Evolutionary conservation across 2,888 invertebrate genomes (phyloP).

Genomic region (Monopis laevigella): DNA sequence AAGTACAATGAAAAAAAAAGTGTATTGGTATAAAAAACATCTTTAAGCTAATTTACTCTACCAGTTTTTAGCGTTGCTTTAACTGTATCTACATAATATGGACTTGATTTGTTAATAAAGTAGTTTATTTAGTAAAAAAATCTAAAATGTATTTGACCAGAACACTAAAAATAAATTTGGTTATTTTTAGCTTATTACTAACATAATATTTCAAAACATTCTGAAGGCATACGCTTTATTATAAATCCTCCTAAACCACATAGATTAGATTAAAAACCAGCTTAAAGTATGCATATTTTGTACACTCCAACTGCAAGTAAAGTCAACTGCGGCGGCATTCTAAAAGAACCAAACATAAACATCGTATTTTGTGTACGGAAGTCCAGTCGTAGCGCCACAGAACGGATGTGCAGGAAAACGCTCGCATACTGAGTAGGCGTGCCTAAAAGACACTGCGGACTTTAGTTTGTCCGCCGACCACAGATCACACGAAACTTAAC

Average conservation of each 20-base stretch:
- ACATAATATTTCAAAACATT: too few relatives aligned
- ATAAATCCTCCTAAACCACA: conserved; percentile 1
- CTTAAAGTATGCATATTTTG: conserved; percentile 45
- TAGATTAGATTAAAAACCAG: conserved; percentile 22
- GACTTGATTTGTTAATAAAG: too few relatives aligned
- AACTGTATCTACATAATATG: too few relatives aligned
- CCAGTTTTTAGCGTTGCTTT: too few relatives aligned
- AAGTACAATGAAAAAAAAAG: too few relatives aligned
- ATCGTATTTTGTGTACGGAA: conserved; percentile 63
- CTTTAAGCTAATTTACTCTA: too few relatives aligned
- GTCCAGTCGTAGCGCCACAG: conserved; percentile 59
- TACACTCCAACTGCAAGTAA: conserved; percentile 49
- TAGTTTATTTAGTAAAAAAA: too few relatives aligned
- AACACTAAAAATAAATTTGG: too few relatives aligned
- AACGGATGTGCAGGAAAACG: conserved; percentile 64
- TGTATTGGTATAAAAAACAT: too few relatives aligned
- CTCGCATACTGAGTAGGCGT: conserved; percentile 66
- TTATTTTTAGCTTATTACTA: too few relatives aligned
- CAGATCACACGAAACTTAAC: conserved; percentile 61
- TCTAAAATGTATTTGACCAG: too few relatives aligned
- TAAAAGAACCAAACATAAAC: conserved; percentile 60
- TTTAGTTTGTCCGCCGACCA: conserved; percentile 50
- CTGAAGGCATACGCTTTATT: too few relatives aligned
- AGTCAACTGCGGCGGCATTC: conserved; percentile 57
- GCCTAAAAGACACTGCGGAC: conserved; percentile 66